Percentiles rank a stretch among this genome's conserved stretches.
phyloP scores from a whole-genome alignment of 2,888 invertebrate genomes.

The Timandra comae region DNA sequence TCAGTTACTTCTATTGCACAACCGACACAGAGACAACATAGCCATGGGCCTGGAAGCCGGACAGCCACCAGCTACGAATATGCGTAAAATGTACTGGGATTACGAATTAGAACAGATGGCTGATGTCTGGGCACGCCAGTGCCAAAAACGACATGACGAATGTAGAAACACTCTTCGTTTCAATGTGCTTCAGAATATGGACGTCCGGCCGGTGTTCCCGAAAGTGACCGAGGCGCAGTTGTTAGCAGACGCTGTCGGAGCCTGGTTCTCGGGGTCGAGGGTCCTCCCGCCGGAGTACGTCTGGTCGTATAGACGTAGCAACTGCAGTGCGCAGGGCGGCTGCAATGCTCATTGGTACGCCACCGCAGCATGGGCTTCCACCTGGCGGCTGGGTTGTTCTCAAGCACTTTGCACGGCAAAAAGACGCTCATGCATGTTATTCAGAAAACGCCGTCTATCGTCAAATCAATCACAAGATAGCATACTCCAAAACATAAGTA shows the following conservation, averaged over 20 bases:
- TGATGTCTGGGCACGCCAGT: conserved; percentile 68
- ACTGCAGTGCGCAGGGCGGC: conserved; percentile 60
- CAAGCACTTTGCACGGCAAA: conserved; percentile 59
- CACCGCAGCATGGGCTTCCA: conserved; percentile 64
- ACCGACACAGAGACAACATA: conserved; percentile 64
- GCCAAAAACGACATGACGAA: conserved; percentile 69
- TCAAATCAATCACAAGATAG: conserved; percentile 2
- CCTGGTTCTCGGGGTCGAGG: conserved; percentile 66
- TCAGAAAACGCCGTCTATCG: conserved; percentile 38
- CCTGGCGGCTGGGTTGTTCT: conserved; percentile 65
- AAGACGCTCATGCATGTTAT: conserved; percentile 48
- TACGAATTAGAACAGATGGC: conserved; percentile 65
- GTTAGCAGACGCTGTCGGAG: conserved; percentile 60
- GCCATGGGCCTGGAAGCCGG: conserved; percentile 66
- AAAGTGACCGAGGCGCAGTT: conserved; percentile 62
- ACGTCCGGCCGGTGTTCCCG: conserved; percentile 55
- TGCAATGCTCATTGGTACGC: conserved; percentile 67
- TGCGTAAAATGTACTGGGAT: conserved; percentile 74
- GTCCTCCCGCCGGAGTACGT: conserved; percentile 52
- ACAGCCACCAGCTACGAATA: conserved; percentile 67
- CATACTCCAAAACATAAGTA: conserved; percentile 17
- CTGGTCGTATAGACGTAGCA: conserved; percentile 52
- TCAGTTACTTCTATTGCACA: conserved; percentile 59
- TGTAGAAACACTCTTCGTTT: conserved; percentile 64
- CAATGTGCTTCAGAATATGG: conserved; percentile 66